Evolutionary conservation across 2,888 invertebrate genomes (phyloP).

Genomic region (Drosophila austrosaltans): DNA sequence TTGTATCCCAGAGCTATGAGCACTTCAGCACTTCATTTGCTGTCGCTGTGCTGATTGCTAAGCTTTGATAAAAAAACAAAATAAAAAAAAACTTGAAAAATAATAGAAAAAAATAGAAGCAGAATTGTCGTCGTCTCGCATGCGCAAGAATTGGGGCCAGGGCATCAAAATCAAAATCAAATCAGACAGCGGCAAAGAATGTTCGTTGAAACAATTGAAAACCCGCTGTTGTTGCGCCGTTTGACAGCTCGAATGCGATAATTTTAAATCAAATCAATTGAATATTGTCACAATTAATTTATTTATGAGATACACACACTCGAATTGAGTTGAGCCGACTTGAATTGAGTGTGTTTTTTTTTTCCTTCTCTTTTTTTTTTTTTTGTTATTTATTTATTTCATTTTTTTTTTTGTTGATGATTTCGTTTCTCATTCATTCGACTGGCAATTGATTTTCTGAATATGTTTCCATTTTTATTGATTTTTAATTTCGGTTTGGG

Average conservation of each 20-base stretch:
- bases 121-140: slow-evolving; percentile 19
- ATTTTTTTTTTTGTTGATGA: background rate
- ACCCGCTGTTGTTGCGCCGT: slow-evolving; percentile 37
- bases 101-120: background rate
- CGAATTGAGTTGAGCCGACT: slow-evolving; percentile 24
- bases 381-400: slow-evolving; percentile 34
- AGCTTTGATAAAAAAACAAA: slow-evolving; percentile 20
- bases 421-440: slow-evolving; percentile 25
- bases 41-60: slow-evolving; percentile 26
- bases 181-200: slow-evolving; percentile 30
- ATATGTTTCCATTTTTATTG: slow-evolving; percentile 62
- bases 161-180: slow-evolving; percentile 45
- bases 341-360: slow-evolving; percentile 29
- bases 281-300: slow-evolving; percentile 82
- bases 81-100: slow-evolving; percentile 8
- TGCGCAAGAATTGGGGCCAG: slow-evolving; percentile 40
- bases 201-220: slow-evolving; percentile 59
- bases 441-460: slow-evolving; percentile 60
- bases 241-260: slow-evolving; percentile 76
- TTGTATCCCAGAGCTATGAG: slow-evolving; percentile 13
- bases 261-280: slow-evolving; percentile 81
- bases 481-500: slow-evolving; percentile 68
- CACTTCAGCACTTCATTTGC: slow-evolving; percentile 36
- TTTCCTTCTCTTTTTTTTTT: slow-evolving; percentile 39
- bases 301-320: slow-evolving; percentile 71